Percentiles rank a stretch among this genome's conserved stretches.
phyloP scores from a whole-genome alignment of 2,113 vertebrate species.

The Plecturocebus donacophilus region DNA sequence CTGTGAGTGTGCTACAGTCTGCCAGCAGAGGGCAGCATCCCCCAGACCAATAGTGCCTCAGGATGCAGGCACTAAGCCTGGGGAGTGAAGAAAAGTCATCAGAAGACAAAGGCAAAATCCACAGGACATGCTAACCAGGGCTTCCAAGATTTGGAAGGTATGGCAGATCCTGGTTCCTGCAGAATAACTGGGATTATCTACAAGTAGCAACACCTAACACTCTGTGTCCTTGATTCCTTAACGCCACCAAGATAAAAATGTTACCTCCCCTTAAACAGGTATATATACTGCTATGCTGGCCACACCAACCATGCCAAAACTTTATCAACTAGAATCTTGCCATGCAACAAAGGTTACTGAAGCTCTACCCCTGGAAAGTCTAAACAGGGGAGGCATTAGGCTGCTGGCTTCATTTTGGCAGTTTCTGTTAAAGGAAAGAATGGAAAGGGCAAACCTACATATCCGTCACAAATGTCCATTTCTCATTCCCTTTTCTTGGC shows the following conservation, averaged over 20 bases:
- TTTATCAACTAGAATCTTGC: neutral
- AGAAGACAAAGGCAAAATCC: neutral
- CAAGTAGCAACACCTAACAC: constrained; percentile 3
- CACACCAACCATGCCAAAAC: neutral
- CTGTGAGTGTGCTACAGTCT: neutral
- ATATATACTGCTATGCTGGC: neutral
- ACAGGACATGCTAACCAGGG: neutral
- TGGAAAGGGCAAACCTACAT: neutral
- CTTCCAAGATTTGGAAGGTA: neutral
- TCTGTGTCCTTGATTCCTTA: constrained; percentile 18
- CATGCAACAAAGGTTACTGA: neutral
- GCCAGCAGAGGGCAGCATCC: constrained; percentile 80
- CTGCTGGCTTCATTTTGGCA: neutral
- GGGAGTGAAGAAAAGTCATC: neutral
- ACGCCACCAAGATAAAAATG: neutral
- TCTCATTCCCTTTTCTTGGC: neutral
- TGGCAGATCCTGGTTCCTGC: neutral
- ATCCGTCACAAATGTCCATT: neutral
- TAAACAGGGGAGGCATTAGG: neutral
- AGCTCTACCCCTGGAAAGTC: neutral
- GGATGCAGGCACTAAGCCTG: neutral
- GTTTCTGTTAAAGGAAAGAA: constrained; percentile 21
- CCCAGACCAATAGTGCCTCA: constrained; percentile 40
- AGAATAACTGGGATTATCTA: neutral
- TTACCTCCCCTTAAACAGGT: neutral